Conservation (phyloP, 2,888 invertebrate species). For the Achlya flavicornis region DNA sequence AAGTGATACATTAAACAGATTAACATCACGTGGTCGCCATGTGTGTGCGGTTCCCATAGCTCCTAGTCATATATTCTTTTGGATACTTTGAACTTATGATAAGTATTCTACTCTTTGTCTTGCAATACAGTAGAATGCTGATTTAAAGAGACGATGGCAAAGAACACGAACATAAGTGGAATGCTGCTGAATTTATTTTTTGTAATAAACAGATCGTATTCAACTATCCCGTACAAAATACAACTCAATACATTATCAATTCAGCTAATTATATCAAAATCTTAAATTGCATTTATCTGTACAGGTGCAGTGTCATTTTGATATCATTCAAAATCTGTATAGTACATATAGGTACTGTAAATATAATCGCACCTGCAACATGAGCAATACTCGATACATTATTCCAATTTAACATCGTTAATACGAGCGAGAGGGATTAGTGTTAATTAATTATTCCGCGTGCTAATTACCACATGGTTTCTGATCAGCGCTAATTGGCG, state of each 20-base stretch:
- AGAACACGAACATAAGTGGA: too few species aligned
- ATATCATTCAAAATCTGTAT: too few species aligned
- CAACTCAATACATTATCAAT: too few species aligned
- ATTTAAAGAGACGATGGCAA: too few species aligned
- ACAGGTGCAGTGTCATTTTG: too few species aligned
- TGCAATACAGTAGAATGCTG: background rate
- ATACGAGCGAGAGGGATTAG: slow-evolving; percentile 40
- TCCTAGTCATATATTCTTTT: background rate
- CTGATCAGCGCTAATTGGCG: slow-evolving; percentile 78
- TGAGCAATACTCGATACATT: background rate
- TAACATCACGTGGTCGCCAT: background rate
- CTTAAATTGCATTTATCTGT: too few species aligned
- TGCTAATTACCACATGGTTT: slow-evolving; percentile 66
- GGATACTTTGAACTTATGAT: background rate
- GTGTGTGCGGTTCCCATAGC: background rate
- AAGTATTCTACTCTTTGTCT: background rate
- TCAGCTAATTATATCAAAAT: too few species aligned
- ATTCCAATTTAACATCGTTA: slow-evolving; percentile 21
- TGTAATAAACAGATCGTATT: too few species aligned
- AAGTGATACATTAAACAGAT: too few species aligned
- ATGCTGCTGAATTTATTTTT: too few species aligned
- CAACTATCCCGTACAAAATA: too few species aligned
- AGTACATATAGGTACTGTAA: too few species aligned
- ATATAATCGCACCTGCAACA: background rate
- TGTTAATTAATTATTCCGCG: slow-evolving; percentile 52